A percentile compares a stretch with the other conserved stretches of the same genome.
Conservation (phyloP, 2,797 vertebrate genomes). For the Microcaecilia unicolor region DNA sequence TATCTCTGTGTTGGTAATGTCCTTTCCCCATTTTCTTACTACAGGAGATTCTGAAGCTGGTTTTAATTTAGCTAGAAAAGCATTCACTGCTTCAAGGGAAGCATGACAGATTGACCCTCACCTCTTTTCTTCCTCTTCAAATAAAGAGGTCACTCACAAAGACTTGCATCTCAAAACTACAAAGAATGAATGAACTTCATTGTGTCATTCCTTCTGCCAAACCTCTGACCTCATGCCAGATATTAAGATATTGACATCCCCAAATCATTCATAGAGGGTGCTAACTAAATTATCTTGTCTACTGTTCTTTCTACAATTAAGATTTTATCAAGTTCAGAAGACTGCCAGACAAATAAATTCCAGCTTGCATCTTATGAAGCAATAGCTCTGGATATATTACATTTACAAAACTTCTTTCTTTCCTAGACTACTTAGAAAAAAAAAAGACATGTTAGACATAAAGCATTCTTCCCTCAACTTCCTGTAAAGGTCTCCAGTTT, state of each 20-base stretch:
- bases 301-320: not conserved
- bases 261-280: fast-evolving
- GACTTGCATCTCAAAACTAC: not conserved
- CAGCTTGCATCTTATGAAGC: no score
- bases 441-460: no score
- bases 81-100: not conserved
- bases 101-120: constrained; percentile 1
- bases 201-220: not conserved
- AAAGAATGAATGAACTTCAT: not conserved
- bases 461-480: no score
- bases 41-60: constrained; percentile 1
- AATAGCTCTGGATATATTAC: no score
- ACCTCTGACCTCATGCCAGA: not conserved
- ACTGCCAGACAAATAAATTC: no score
- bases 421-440: no score
- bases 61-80: constrained; percentile 9
- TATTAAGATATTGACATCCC: not conserved
- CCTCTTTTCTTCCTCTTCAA: not conserved
- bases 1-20: not conserved
- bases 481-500: no score
- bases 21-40: not conserved
- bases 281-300: not conserved
- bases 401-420: no score
- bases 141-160: not conserved
- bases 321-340: no score